Base-by-base conservation (phyloP, 2,113 vertebrate species). In the Glareola pratincola region DNA sequence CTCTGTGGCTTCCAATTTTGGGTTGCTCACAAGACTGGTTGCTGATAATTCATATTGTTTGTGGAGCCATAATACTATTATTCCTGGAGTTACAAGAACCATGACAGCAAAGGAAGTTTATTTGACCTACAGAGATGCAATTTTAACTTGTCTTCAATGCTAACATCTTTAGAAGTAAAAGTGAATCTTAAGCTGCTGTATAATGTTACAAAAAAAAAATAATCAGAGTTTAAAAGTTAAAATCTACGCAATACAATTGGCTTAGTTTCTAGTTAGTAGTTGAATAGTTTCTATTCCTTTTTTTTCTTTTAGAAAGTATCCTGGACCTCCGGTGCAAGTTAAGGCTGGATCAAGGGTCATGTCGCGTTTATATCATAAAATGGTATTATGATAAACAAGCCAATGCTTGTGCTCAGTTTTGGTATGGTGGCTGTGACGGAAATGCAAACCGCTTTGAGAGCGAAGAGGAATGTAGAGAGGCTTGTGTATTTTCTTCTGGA, bases 341-440 rank as follows among this genome's bases (percentile, higher is more conserved):
- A 47, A 94, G 24, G 67, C 96, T 99, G 92, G 97, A 98, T 43
- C 98, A 98, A 97, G 98, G 99, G 43, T 78, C 98, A 16, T 99
- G 98, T 75, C 95, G 98, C 89, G 94, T 97, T 12, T 99, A 99
- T 39, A 90, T 87, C 36, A 98, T 99, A 92, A 96, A 97, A 83
- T 99, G 98, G 98, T 99, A 99, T 62, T 99, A 99, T 4, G 98
- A 99, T 74, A 98, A 98, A 91, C 98, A 99, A 88, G 98, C 98
- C 69, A 99, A 99, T 47, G 95, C 99, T 36, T 99, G 98, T 81
- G 98, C 98, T 93, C 98, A 99, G 98, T 99, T 99, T 97, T 99
- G 98, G 99, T 98, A 98, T 3, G 98, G 98, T 87, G 98, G 98
- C 96, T 99, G 98, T 5, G 82, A 97, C 27, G 98, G 98, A 93